Evolutionary conservation across 1,140 invertebrate genomes (phyloP).

Genomic region (Mamestra configurata): DNA sequence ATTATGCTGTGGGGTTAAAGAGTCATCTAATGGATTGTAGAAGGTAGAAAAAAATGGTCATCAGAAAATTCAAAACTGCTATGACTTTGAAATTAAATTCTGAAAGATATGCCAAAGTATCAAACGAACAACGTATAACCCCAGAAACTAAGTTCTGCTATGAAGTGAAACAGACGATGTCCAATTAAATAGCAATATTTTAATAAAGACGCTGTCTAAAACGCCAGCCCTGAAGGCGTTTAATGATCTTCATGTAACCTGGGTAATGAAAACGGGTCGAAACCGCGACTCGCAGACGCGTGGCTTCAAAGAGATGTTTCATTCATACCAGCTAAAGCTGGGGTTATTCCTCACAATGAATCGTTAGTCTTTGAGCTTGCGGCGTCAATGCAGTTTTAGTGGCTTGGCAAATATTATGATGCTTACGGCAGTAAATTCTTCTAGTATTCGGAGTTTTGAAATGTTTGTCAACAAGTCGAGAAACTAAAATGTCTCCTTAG

Average conservation of each 20-base stretch:
- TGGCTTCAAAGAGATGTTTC: conserved; percentile 39
- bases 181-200: conserved; percentile 24
- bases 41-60: not conserved
- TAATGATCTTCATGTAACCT: conserved; percentile 34
- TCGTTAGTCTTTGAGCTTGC: not conserved
- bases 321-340: conserved; percentile 28
- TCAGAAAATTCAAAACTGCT: too few relatives aligned
- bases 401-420: not conserved
- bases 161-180: not conserved
- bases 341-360: not conserved
- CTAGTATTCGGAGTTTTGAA: not conserved
- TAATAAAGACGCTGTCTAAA: not conserved
- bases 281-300: not conserved
- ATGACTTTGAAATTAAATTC: too few relatives aligned
- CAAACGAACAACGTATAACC: not conserved
- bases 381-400: not conserved
- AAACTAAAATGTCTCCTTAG: too few relatives aligned
- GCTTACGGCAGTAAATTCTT: not conserved
- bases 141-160: too few relatives aligned
- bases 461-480: not conserved
- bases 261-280: conserved; percentile 18
- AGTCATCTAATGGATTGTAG: not conserved
- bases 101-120: not conserved
- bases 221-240: conserved; percentile 13
- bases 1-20: not conserved